These are phyloP conservation scores for Falco rusticolus DNA, from an alignment of 2,797 vertebrate genomes.

Conservation along the genomic window DNA sequence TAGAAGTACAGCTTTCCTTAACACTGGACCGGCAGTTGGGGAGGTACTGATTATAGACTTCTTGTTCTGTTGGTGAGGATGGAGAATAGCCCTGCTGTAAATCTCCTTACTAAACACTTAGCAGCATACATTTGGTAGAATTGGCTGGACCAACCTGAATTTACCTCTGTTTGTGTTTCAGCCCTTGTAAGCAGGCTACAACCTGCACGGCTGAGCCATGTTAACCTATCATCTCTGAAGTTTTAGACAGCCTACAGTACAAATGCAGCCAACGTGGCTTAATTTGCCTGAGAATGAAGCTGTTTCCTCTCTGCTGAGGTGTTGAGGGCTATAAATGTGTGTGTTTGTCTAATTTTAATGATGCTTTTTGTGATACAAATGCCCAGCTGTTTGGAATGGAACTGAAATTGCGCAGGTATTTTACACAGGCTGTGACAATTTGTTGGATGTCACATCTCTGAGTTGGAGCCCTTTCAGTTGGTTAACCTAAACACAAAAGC, in stretches of 20 bases:
- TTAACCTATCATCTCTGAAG: not conserved
- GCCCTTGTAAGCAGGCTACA: not conserved
- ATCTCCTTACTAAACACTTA: not conserved
- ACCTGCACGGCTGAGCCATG: not conserved
- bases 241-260: not conserved
- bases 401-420: not conserved
- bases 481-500: slow-evolving; percentile 28
- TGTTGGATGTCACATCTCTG: not conserved
- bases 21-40: not conserved
- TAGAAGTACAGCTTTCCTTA: not conserved
- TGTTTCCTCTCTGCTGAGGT: not conserved
- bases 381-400: not conserved
- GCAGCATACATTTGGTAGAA: not conserved
- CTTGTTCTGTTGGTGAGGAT: not conserved
- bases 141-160: not conserved
- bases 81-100: not conserved
- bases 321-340: not conserved
- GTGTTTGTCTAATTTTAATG: not conserved
- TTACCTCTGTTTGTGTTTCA: not conserved
- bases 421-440: not conserved
- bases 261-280: not conserved
- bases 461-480: not conserved
- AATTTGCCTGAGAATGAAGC: not conserved
- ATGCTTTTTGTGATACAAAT: not conserved
- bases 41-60: not conserved